phyloP scores from a whole-genome alignment of 2,888 invertebrate species.

The Eretmocerus hayati region DNA sequence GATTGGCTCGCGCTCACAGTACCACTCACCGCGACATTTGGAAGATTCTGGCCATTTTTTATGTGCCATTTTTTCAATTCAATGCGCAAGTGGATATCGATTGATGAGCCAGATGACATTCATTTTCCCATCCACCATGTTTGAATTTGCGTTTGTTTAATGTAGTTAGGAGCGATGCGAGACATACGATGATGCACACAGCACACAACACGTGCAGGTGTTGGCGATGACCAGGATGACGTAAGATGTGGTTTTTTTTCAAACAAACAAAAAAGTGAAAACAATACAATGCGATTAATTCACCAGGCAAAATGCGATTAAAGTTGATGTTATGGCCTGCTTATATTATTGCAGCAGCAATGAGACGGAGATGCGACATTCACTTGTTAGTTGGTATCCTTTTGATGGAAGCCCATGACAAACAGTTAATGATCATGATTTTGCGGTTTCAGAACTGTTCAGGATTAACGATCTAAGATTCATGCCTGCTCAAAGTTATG shows the following conservation, averaged over 20 bases:
- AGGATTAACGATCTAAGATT: too few relatives aligned
- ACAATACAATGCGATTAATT: constrained; percentile 15
- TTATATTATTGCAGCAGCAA: too few relatives aligned
- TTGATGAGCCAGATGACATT: neutral
- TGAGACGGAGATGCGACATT: too few relatives aligned
- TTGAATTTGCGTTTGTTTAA: too few relatives aligned
- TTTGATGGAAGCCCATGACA: too few relatives aligned
- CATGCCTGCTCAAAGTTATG: too few relatives aligned
- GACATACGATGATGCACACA: constrained; percentile 7
- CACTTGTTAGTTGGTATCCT: too few relatives aligned
- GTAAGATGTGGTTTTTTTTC: constrained; percentile 5
- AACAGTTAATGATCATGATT: too few relatives aligned
- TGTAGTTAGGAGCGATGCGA: constrained; percentile 10
- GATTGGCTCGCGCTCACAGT: constrained; percentile 37
- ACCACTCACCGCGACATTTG: constrained; percentile 30
- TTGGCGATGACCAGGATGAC: constrained; percentile 16
- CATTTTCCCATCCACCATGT: too few relatives aligned
- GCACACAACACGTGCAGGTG: constrained; percentile 11
- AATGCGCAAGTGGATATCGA: constrained; percentile 3
- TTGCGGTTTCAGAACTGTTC: too few relatives aligned
- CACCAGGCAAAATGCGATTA: constrained; percentile 1
- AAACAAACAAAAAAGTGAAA: constrained; percentile 16
- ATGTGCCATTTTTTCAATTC: constrained; percentile 8
- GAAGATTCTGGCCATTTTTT: constrained; percentile 30
- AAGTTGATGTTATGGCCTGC: too few relatives aligned